Evolutionary conservation across 30 jellyfish, hydroid and myxozoan species (phyloP).

Genomic region (Cassiopea andromeda): DNA sequence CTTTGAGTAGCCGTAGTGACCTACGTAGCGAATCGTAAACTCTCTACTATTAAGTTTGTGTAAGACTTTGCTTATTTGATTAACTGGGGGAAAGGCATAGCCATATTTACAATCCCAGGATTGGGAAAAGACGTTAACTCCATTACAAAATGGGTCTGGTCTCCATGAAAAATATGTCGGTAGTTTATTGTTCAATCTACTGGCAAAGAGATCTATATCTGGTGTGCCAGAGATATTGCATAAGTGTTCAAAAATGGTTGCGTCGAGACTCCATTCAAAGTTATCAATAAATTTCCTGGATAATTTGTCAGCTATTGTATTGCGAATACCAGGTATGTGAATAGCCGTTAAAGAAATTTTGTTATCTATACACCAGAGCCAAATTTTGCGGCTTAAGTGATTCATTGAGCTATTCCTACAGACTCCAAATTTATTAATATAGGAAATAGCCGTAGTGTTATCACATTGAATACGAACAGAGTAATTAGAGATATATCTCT

Average conservation of each 20-base stretch:
- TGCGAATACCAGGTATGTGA: slow-evolving; percentile 33
- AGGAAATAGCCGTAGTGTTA: slow-evolving; percentile 10
- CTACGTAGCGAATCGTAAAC: no score
- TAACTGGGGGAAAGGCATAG: slow-evolving; percentile 61
- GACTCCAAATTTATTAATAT: slow-evolving; percentile 2
- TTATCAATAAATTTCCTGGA: slow-evolving; percentile 28
- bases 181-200: slow-evolving; percentile 19
- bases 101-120: slow-evolving; percentile 21
- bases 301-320: slow-evolving; percentile 22
- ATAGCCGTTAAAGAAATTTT: slow-evolving; percentile 11
- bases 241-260: neutral
- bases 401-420: neutral
- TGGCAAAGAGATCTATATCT: slow-evolving; percentile 29
- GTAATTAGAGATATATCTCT: neutral
- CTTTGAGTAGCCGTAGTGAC: no score
- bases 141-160: slow-evolving; percentile 27
- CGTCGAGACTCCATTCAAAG: slow-evolving; percentile 51
- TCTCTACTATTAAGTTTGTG: slow-evolving; percentile 8
- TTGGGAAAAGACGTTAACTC: slow-evolving; percentile 11
- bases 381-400: slow-evolving; percentile 2
- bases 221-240: slow-evolving; percentile 17
- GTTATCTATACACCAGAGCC: slow-evolving; percentile 27
- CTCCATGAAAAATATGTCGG: slow-evolving; percentile 20
- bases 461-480: neutral
- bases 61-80: slow-evolving; percentile 21